Percentiles rank a stretch among this genome's conserved stretches.
These are phyloP conservation scores for Ochotona princeps DNA, from an alignment of 2,113 vertebrate genomes.

Conservation along the genomic window DNA sequence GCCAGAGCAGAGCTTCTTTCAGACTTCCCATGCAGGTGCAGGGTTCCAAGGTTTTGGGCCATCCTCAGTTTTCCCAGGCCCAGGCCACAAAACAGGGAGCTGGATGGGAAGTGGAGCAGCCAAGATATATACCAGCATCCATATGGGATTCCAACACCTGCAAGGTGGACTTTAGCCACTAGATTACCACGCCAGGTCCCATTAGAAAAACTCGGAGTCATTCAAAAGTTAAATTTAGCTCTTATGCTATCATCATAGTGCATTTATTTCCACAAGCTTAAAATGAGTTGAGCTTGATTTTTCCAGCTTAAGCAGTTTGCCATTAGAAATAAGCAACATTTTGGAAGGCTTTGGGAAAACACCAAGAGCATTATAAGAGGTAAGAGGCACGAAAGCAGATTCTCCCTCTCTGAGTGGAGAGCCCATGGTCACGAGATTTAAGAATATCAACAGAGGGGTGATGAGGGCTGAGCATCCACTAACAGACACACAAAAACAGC, in stretches of 20 bases:
- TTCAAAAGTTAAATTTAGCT: constrained; percentile 27
- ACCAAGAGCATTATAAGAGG: background rate
- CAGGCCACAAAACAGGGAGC: background rate
- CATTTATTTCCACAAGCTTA: constrained; percentile 21
- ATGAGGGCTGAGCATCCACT: background rate
- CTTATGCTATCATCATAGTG: background rate
- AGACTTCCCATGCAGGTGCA: no score
- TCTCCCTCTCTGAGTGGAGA: background rate
- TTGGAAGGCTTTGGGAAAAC: constrained; percentile 13
- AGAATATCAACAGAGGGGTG: background rate
- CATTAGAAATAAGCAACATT: background rate
- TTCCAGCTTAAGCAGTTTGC: background rate
- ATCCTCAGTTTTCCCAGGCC: no score
- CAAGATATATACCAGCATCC: no score
- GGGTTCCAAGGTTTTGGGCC: no score
- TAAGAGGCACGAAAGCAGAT: background rate
- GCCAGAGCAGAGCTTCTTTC: no score
- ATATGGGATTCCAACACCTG: no score
- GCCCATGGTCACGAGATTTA: background rate
- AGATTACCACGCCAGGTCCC: no score
- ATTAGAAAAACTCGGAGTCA: background rate
- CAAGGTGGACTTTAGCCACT: no score
- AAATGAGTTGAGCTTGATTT: background rate
- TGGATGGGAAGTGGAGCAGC: no score
- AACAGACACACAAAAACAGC: background rate